phyloP scores from a whole-genome alignment of 2,113 vertebrate genomes.

The Cairina moschata region DNA sequence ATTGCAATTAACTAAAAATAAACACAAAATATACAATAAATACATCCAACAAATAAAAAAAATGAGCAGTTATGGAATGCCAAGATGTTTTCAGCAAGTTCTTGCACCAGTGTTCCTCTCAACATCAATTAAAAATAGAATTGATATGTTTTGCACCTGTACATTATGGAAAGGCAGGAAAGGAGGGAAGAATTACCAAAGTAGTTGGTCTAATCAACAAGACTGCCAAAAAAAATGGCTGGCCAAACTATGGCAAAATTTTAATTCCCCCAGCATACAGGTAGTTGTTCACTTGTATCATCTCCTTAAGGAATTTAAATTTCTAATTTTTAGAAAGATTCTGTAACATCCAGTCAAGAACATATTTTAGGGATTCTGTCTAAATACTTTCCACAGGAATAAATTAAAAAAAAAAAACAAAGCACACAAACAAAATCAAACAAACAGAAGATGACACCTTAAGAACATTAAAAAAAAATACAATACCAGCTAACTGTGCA shows the following conservation, averaged over 20 bases:
- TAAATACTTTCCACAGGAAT: background rate
- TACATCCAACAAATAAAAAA: background rate
- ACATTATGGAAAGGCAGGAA: background rate
- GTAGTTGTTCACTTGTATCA: background rate
- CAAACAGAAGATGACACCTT: background rate
- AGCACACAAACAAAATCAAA: too few relatives aligned
- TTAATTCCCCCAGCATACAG: background rate
- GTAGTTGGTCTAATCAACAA: background rate
- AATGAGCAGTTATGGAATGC: background rate
- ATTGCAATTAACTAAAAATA: background rate
- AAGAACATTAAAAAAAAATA: background rate
- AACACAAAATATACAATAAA: background rate
- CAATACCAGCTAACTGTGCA: conserved; percentile 84
- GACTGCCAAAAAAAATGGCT: background rate
- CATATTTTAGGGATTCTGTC: background rate
- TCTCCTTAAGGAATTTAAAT: background rate
- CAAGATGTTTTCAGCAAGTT: background rate
- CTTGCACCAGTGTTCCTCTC: background rate
- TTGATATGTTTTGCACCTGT: background rate
- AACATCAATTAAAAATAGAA: background rate
- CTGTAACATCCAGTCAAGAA: background rate
- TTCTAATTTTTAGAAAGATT: background rate
- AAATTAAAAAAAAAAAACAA: background rate
- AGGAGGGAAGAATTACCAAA: background rate
- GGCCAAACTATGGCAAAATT: background rate